Evolutionary conservation across 2,888 invertebrate genomes (phyloP).

Genomic region (Ephialtes manifestator): DNA sequence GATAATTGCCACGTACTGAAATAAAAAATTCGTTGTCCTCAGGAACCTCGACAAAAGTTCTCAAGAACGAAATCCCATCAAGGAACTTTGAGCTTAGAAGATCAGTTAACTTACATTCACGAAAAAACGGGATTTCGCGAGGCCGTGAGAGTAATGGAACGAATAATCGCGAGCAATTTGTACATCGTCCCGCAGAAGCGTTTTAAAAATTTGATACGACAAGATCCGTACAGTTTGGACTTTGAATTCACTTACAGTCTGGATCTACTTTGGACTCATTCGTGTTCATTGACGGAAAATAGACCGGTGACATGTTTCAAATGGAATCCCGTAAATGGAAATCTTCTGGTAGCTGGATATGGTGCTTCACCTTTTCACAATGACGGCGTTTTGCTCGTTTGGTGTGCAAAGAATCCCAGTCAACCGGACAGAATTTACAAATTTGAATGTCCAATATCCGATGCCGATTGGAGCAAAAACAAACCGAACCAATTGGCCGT

Average conservation of each 20-base stretch:
- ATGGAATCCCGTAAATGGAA: conserved; percentile 90
- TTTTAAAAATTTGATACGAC: conserved; percentile 89
- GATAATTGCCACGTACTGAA: neutral
- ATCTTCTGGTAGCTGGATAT: conserved; percentile 92
- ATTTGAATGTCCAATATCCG: conserved; percentile 89
- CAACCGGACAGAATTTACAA: conserved; percentile 91
- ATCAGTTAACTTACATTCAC: conserved; percentile 82
- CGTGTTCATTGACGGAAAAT: conserved; percentile 85
- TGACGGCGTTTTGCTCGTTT: conserved; percentile 90
- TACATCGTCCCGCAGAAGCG: conserved; percentile 90
- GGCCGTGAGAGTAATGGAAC: conserved; percentile 89
- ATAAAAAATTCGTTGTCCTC: neutral
- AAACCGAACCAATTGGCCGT: conserved; percentile 92
- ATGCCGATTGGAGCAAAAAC: conserved; percentile 90
- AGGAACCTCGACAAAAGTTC: conserved; percentile 66
- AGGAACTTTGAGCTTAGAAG: conserved; percentile 79
- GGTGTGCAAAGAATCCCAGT: conserved; percentile 92
- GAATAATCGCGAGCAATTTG: conserved; percentile 91
- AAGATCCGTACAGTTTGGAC: conserved; percentile 89
- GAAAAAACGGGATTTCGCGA: conserved; percentile 87
- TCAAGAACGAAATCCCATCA: conserved; percentile 67
- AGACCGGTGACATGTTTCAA: conserved; percentile 89
- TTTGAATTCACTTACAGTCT: conserved; percentile 90
- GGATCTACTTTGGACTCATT: conserved; percentile 90
- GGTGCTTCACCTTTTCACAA: conserved; percentile 85